Conservation (phyloP, 2,888 invertebrate genomes). For the Cheilosia vernalis region DNA sequence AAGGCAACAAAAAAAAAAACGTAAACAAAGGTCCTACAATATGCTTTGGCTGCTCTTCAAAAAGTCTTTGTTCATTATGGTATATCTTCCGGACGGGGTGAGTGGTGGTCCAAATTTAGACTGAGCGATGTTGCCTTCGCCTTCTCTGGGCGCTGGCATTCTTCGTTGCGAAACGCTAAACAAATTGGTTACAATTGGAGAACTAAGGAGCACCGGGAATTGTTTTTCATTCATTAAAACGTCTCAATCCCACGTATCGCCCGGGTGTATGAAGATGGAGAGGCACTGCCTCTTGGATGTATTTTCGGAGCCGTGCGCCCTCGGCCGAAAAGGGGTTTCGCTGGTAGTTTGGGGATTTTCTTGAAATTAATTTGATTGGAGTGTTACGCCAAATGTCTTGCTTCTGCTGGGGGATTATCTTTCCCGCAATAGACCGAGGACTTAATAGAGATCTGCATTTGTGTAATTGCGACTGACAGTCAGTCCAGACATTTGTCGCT, state of each 20-base stretch:
- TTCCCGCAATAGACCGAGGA: constrained; percentile 24
- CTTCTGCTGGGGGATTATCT: constrained; percentile 16
- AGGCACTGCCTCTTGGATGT: constrained; percentile 5
- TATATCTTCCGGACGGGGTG: constrained; percentile 28
- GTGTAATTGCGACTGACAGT: constrained; percentile 66
- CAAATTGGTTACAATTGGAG: constrained; percentile 79
- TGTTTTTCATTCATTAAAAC: constrained; percentile 75
- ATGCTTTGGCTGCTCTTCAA: constrained; percentile 9
- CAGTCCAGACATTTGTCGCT: constrained; percentile 62
- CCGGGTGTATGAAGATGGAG: neutral
- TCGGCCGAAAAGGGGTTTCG: neutral
- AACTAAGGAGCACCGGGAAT: constrained; percentile 69
- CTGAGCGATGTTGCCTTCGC: constrained; percentile 38
- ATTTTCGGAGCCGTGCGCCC: constrained; percentile 43
- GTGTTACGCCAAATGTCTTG: constrained; percentile 46
- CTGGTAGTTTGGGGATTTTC: constrained; percentile 23
- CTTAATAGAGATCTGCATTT: constrained; percentile 65
- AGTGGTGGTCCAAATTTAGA: constrained; percentile 71
- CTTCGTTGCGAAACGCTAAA: constrained; percentile 53
- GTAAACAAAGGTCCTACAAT: constrained; percentile 38
- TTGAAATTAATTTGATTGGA: constrained; percentile 66
- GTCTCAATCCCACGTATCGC: constrained; percentile 68
- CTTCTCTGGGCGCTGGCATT: constrained; percentile 34
- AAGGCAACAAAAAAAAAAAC: constrained; percentile 27
- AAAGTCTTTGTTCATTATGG: constrained; percentile 68